A percentile compares a stretch with the other conserved stretches of the same genome.
These are phyloP conservation scores for Alloplasta piceator DNA, from an alignment of 2,888 invertebrate species.

Conservation along the genomic window DNA sequence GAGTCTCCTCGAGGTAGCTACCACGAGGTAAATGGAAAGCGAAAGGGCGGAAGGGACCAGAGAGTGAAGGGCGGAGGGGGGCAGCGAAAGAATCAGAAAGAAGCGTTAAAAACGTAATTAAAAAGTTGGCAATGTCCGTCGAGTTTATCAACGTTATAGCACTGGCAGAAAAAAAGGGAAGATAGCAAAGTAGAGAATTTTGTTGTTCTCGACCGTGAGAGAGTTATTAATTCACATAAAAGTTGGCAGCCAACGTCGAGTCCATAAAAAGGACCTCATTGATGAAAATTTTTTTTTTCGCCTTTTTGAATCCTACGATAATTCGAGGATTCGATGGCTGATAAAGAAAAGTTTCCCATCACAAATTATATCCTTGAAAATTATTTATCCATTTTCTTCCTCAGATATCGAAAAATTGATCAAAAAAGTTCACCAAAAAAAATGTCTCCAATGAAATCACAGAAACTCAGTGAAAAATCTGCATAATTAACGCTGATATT, in stretches of 20 bases:
- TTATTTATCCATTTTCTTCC: background rate
- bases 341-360: background rate
- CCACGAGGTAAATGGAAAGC: conserved; percentile 27
- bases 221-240: conserved; percentile 57
- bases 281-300: background rate
- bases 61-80: background rate
- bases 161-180: background rate
- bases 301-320: background rate
- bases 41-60: conserved; percentile 13
- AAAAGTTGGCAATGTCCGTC: conserved; percentile 51
- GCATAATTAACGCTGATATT: no score
- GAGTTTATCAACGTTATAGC: conserved; percentile 36
- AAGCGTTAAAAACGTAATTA: conserved; percentile 58
- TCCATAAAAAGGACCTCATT: background rate
- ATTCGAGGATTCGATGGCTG: conserved; percentile 1
- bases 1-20: conserved; percentile 1
- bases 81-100: conserved; percentile 24
- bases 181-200: no score
- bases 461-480: no score
- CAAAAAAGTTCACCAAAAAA: background rate
- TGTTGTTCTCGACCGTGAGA: conserved; percentile 37
- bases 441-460: background rate
- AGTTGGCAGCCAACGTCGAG: conserved; percentile 59
- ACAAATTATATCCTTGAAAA: background rate
- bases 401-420: background rate